Evolutionary conservation across 2,888 invertebrate genomes (phyloP).

Genomic region (Drosophila trichaetosa): DNA sequence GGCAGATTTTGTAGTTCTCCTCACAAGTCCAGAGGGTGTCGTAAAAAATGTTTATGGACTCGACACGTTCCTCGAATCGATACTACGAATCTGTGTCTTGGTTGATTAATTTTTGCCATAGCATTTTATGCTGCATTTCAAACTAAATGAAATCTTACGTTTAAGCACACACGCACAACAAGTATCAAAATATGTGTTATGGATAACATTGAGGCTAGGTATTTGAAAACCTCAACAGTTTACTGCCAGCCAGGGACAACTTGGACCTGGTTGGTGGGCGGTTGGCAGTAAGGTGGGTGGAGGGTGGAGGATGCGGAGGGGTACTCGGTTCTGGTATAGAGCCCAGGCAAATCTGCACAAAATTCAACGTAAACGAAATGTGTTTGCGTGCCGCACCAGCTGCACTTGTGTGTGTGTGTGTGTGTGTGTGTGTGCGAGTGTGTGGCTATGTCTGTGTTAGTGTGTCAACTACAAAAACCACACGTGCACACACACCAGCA

Average conservation of each 20-base stretch:
- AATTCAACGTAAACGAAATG: constrained; percentile 77
- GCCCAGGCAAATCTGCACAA: constrained; percentile 60
- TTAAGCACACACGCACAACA: constrained; percentile 43
- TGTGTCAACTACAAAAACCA: constrained; percentile 78
- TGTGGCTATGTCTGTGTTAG: constrained; percentile 55
- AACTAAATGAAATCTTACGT: constrained; percentile 64
- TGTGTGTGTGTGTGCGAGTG: constrained; percentile 20
- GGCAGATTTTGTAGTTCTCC: background rate
- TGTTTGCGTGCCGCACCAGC: constrained; percentile 69
- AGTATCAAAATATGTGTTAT: constrained; percentile 56
- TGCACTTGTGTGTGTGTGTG: constrained; percentile 27
- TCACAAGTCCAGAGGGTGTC: background rate
- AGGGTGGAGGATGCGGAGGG: background rate
- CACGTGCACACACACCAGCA: constrained; percentile 45
- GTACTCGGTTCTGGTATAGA: constrained; percentile 14
- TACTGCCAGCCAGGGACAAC: constrained; percentile 29
- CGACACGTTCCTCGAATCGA: background rate
- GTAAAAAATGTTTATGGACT: constrained; percentile 5
- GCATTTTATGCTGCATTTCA: constrained; percentile 28
- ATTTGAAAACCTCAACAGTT: constrained; percentile 71
- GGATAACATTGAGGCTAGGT: constrained; percentile 61
- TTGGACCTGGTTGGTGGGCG: background rate
- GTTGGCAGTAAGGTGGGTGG: background rate
- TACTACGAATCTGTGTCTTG: background rate
- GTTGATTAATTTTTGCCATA: constrained; percentile 20